Conservation (phyloP, 2,888 invertebrate genomes). For the Prosopocoilus inquinatus region DNA sequence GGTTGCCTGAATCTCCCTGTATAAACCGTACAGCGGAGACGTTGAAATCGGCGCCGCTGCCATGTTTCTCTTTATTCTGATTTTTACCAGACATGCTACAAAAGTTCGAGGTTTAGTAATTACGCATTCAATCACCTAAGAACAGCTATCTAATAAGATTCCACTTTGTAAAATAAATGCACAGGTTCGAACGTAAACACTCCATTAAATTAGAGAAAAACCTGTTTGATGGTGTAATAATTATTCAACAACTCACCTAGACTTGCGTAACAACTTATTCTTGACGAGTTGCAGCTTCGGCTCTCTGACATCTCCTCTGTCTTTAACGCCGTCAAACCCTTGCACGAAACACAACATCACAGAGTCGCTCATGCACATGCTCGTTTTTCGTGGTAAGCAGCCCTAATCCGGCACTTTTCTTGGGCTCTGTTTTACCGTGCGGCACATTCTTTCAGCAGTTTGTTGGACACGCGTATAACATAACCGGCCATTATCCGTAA, state of each 20-base stretch:
- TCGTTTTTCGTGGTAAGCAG: not conserved
- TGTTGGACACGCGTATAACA: no score
- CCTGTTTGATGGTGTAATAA: no score
- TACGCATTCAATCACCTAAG: no score
- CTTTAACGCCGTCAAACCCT: constrained; percentile 57
- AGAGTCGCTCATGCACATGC: constrained; percentile 43
- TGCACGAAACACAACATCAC: constrained; percentile 72
- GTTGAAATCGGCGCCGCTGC: no score
- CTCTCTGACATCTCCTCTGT: constrained; percentile 36
- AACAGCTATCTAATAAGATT: not conserved
- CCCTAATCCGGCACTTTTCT: not conserved
- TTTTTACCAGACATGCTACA: no score
- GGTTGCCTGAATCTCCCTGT: no score
- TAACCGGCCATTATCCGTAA: no score
- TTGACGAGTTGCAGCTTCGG: constrained; percentile 43
- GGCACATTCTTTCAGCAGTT: no score
- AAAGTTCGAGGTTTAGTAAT: no score
- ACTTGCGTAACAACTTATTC: constrained; percentile 43
- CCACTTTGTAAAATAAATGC: not conserved
- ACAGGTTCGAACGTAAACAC: not conserved
- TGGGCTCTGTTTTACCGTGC: not conserved
- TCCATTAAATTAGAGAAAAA: no score
- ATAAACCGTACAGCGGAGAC: no score
- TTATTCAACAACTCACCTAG: constrained; percentile 39
- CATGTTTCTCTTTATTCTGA: no score